Conservation (phyloP, 2,113 vertebrate species). For the Edolisoma coerulescens region DNA sequence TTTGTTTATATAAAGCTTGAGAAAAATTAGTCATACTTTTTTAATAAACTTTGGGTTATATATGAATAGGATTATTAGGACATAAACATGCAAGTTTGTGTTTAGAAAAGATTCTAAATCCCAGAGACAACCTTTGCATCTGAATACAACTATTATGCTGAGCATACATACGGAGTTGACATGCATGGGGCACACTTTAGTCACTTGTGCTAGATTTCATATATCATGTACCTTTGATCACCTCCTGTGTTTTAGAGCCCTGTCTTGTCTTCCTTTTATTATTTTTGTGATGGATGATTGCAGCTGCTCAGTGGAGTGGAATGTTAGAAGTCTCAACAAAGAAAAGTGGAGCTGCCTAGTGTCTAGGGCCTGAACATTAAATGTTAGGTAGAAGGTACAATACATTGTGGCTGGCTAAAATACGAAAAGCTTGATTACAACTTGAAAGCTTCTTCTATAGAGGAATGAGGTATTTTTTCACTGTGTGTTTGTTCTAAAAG, state of each 20-base stretch:
- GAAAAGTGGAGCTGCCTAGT: background rate
- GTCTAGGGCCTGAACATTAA: background rate
- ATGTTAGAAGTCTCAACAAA: background rate
- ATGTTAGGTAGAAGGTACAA: background rate
- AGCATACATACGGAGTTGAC: background rate
- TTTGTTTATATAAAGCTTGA: background rate
- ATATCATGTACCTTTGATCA: background rate
- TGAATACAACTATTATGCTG: background rate
- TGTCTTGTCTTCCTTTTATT: background rate
- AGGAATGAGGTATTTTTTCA: background rate
- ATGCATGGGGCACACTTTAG: background rate
- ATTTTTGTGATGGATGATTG: background rate
- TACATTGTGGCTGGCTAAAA: background rate
- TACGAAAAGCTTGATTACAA: background rate
- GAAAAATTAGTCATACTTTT: background rate
- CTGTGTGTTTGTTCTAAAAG: background rate
- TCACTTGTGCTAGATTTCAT: background rate
- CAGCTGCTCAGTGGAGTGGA: background rate
- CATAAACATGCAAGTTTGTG: background rate
- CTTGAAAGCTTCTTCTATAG: background rate
- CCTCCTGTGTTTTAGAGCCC: background rate
- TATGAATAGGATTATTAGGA: background rate
- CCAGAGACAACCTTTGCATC: background rate
- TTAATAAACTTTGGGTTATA: background rate
- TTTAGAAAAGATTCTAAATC: background rate